Evolutionary conservation across 2,888 invertebrate species (phyloP).

Genomic region (Eupsilia transversa): DNA sequence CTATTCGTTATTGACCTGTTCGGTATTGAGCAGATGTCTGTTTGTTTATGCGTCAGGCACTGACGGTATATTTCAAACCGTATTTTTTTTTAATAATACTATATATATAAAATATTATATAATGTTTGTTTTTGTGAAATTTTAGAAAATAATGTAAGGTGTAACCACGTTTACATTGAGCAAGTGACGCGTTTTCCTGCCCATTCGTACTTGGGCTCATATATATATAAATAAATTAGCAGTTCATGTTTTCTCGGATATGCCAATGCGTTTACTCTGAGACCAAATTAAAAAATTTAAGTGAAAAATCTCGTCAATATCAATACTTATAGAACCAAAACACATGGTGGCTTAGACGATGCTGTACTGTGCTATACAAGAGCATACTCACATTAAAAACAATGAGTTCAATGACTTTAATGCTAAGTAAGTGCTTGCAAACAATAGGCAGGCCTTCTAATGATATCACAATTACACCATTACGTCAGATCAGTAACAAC

Average conservation of each 20-base stretch:
- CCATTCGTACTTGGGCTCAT: not conserved
- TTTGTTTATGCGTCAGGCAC: not conserved
- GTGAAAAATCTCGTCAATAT: not conserved
- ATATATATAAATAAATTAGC: not conserved
- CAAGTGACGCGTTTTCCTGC: not conserved
- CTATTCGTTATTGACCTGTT: not conserved
- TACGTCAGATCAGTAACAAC: conserved; percentile 1
- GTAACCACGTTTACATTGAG: too few species aligned
- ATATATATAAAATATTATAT: too few species aligned
- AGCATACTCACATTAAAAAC: not conserved
- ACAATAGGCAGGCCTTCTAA: not conserved
- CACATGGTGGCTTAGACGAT: not conserved
- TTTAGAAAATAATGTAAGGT: too few species aligned
- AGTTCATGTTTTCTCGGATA: too few species aligned
- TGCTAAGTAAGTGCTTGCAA: not conserved
- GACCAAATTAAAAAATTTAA: not conserved
- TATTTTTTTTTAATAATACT: too few species aligned
- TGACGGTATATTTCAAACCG: not conserved
- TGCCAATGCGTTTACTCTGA: too few species aligned
- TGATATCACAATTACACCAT: not conserved
- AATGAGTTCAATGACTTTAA: not conserved
- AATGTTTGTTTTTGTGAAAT: too few species aligned
- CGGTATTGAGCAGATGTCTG: not conserved
- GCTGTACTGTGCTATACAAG: not conserved
- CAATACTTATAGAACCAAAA: not conserved